Evolutionary conservation across 2,797 vertebrate genomes (phyloP).

Genomic region (Spea hammondii): DNA sequence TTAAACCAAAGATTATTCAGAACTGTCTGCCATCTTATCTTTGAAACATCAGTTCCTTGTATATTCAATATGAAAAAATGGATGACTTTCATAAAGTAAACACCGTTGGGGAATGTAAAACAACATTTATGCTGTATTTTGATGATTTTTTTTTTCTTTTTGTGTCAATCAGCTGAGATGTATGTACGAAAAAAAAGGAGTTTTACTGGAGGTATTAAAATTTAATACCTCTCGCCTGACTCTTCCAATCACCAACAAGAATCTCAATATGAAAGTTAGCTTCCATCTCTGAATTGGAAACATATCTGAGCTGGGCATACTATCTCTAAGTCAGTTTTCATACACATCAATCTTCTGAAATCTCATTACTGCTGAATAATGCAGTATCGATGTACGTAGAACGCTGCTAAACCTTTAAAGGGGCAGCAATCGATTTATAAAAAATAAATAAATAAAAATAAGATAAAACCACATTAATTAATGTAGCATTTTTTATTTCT

Average conservation of each 20-base stretch:
- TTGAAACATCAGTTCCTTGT: background rate
- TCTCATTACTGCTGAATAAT: constrained; percentile 36
- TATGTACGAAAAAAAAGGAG: constrained; percentile 8
- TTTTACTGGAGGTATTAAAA: constrained; percentile 10
- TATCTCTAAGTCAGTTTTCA: constrained; percentile 17
- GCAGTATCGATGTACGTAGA: constrained; percentile 28
- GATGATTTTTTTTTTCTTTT: constrained; percentile 11
- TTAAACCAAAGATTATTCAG: background rate
- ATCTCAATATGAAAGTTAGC: constrained; percentile 23
- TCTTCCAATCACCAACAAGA: constrained; percentile 19
- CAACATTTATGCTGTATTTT: background rate
- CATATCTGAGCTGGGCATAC: background rate
- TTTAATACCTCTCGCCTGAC: constrained; percentile 2
- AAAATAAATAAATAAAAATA: background rate
- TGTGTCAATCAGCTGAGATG: constrained; percentile 15
- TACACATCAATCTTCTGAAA: constrained; percentile 36
- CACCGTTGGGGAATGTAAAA: background rate
- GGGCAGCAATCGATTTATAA: background rate
- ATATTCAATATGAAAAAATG: background rate
- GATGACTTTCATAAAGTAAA: constrained; percentile 11
- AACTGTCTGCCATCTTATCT: background rate
- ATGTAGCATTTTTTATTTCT: no score
- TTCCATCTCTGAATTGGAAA: constrained; percentile 18
- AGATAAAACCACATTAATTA: no score
- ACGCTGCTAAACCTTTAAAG: constrained; percentile 9